phyloP scores from a whole-genome alignment of 2,797 vertebrate species.

The Dendrocincla tyrannina region DNA sequence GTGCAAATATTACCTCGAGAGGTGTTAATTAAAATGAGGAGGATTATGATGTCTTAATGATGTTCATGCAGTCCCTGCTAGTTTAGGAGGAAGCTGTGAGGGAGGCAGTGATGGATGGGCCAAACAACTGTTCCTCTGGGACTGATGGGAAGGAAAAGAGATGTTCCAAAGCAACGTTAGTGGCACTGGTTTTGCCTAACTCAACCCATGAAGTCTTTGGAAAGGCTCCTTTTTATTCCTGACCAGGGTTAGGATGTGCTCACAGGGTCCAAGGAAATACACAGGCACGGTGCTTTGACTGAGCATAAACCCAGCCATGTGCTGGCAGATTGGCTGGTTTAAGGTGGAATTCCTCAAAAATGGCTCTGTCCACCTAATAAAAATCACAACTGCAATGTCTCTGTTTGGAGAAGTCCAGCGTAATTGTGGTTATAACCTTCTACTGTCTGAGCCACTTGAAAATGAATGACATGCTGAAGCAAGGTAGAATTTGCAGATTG shows the following conservation, averaged over 20 bases:
- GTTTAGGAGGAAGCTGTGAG: not conserved
- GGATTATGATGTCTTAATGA: not conserved
- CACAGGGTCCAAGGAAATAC: not conserved
- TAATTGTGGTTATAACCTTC: not conserved
- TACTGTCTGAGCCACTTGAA: not conserved
- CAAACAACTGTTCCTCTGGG: not conserved
- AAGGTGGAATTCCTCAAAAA: constrained; percentile 11
- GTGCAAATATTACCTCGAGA: not conserved
- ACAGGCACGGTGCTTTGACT: not conserved
- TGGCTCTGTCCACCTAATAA: not conserved
- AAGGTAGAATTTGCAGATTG: not conserved
- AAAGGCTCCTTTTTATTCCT: not conserved
- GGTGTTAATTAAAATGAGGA: not conserved
- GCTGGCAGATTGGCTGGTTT: not conserved
- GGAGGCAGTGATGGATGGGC: not conserved
- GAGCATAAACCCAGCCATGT: not conserved
- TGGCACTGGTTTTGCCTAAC: not conserved
- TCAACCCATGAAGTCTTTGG: not conserved
- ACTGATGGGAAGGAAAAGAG: constrained; percentile 18
- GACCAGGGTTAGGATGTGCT: not conserved
- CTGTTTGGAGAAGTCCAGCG: not conserved
- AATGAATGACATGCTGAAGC: not conserved
- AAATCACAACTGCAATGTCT: not conserved
- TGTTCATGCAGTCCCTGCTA: not conserved
- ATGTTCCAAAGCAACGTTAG: not conserved